A percentile compares a stretch with the other conserved stretches of the same genome.
These are phyloP conservation scores for Sibirionetta formosa DNA, from an alignment of 2,797 vertebrate genomes.

Conservation along the genomic window DNA sequence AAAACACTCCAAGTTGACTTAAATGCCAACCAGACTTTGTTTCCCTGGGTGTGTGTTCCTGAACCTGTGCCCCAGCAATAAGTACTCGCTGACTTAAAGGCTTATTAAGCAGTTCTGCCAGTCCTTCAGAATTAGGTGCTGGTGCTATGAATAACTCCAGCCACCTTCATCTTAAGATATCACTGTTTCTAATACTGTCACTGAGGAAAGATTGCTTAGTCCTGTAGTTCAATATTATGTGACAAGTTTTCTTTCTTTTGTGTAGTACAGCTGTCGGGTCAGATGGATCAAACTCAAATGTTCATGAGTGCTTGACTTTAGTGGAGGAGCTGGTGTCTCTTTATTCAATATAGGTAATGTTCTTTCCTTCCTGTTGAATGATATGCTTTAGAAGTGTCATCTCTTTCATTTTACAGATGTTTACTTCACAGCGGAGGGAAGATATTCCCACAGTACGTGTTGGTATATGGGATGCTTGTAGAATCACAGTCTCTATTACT, in stretches of 20 bases:
- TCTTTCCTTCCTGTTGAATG: neutral
- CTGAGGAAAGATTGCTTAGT: neutral
- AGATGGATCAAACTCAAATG: neutral
- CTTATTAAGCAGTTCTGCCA: neutral
- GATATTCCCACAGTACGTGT: conserved; percentile 92
- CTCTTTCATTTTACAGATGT: conserved; percentile 83
- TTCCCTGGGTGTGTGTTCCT: rapidly evolving
- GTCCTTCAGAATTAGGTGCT: neutral
- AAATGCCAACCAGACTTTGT: neutral
- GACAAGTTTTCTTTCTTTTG: neutral
- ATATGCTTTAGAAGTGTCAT: neutral
- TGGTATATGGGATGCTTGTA: conserved; percentile 93
- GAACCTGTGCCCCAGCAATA: neutral
- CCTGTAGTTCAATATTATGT: neutral
- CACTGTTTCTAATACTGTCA: rapidly evolving
- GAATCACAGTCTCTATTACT: conserved; percentile 91
- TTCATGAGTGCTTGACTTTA: neutral
- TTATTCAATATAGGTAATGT: neutral
- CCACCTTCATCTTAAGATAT: neutral
- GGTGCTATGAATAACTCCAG: neutral
- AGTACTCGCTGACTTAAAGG: neutral
- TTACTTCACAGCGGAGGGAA: conserved; percentile 93
- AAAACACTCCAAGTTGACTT: neutral
- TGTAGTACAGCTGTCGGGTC: neutral
- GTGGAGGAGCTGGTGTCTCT: neutral